Base-by-base conservation (phyloP, 1,140 invertebrate genomes). In the Parapsyche elsis region DNA sequence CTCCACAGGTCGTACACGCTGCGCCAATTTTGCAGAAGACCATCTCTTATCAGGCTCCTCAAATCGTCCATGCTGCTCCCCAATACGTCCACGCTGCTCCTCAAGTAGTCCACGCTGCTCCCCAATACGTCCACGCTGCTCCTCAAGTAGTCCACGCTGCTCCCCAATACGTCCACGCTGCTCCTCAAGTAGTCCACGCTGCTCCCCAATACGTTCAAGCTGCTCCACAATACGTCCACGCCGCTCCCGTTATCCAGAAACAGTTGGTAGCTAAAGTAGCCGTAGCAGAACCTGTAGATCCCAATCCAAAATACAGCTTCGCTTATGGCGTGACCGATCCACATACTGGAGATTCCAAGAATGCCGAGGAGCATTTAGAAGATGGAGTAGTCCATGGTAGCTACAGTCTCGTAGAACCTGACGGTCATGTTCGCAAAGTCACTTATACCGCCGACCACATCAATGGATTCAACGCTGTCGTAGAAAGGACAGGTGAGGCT, bases 291-390 rank as follows among this genome's bases (percentile, higher is more conserved):
- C 90, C 92, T 21, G 90, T 91, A 81, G 92, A 94, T 86, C 90
- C 92, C 5, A 91, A 93, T 87, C 94, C 93, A 1, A 91, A 92
- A 57, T 94, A 94, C 86, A 92, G 90, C 85, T 94, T 92, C 87
- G 90, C 92, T 21, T 95, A 94, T 86, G 92, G 92, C 46, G 92
- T 94, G 0, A 90, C 91, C 10, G 94, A 95, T 85, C 91, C 91
- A 0, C 87, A 90, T 81, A 95, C 92, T 24, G 93, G 94, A 61
- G 92, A 94, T 86, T 92, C 92, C 81, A 93, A 94, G 85, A 90
- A 91, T 84, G 90, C 91, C 14, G 84, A 90, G 80, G 92, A 92
- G 84, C 89, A 90, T 16, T 86, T 92, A 2, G 88, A 91, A 82
- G 91, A 92, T 80, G 92, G 92, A 30, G 90, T 92, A 0, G 91